Conservation (phyloP, 37 sponge, comb jelly and placozoan species). For the Spongilla lacustris region DNA sequence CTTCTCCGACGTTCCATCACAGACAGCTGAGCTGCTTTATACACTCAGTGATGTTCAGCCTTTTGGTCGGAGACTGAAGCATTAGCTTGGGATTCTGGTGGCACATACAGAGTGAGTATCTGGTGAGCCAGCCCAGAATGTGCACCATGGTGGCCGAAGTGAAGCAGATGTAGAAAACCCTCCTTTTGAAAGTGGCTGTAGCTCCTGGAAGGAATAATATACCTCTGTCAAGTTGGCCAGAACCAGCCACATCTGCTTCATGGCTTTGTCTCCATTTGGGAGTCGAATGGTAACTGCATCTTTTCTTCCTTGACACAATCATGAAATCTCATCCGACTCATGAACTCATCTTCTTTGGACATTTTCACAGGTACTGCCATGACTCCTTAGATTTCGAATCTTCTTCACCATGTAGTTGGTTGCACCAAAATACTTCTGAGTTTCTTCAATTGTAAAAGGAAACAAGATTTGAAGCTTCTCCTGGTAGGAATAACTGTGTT, state of each 20-base stretch:
- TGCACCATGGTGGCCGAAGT: conserved; percentile 34
- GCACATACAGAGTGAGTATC: conserved; percentile 41
- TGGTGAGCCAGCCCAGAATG: conserved; percentile 28
- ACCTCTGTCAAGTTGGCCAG: conserved; percentile 17
- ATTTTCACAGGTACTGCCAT: background rate
- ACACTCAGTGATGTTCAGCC: background rate
- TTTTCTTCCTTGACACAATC: conserved; percentile 33
- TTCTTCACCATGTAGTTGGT: background rate
- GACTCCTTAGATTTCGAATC: background rate
- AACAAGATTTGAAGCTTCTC: background rate
- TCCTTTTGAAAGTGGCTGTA: conserved; percentile 14
- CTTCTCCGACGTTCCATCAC: background rate
- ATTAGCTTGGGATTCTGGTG: conserved; percentile 51
- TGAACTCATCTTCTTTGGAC: conserved; percentile 10
- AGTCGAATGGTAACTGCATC: conserved; percentile 16
- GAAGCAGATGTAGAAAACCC: conserved; percentile 37
- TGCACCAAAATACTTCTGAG: background rate
- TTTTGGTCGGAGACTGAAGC: background rate
- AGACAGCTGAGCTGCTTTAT: background rate
- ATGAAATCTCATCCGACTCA: conserved; percentile 18
- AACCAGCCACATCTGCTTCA: conserved; percentile 16
- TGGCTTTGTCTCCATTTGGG: conserved; percentile 11
- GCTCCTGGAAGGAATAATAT: conserved; percentile 16
- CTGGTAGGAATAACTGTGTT: background rate
- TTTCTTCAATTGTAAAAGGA: background rate